Evolutionary conservation across 2,797 vertebrate species (phyloP).

Genomic region (Neosilurus hyrtlii): DNA sequence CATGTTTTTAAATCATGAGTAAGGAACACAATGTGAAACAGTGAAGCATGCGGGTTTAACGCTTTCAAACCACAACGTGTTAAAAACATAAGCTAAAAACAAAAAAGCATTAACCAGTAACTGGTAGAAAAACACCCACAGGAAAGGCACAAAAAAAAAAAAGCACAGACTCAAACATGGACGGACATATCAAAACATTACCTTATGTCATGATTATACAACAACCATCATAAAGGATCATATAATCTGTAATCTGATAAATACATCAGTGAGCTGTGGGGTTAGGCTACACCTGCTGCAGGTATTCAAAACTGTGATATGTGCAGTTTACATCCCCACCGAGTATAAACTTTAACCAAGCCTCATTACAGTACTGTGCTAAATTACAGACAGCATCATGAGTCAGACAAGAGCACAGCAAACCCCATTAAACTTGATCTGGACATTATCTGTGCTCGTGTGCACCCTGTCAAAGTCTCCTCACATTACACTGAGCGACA

Average conservation of each 20-base stretch:
- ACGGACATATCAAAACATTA: background rate
- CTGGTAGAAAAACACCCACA: background rate
- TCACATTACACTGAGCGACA: no score
- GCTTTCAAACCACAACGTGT: background rate
- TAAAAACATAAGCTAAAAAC: background rate
- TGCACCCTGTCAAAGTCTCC: no score
- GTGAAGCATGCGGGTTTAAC: background rate
- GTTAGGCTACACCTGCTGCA: background rate
- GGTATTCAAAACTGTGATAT: no score
- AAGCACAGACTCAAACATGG: no score
- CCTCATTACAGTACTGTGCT: background rate
- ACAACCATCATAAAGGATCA: background rate
- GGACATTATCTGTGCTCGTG: background rate
- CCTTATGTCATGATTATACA: background rate
- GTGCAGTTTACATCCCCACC: background rate
- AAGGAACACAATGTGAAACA: background rate
- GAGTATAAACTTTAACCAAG: background rate
- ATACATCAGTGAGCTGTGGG: background rate
- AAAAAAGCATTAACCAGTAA: background rate
- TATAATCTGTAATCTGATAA: background rate
- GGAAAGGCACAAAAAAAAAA: background rate
- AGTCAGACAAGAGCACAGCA: no score
- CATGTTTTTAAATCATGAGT: background rate
- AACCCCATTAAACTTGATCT: no score
- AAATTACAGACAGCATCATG: background rate